Evolutionary conservation across 1,140 invertebrate genomes (phyloP).

Genomic region (Elysia chlorotica): DNA sequence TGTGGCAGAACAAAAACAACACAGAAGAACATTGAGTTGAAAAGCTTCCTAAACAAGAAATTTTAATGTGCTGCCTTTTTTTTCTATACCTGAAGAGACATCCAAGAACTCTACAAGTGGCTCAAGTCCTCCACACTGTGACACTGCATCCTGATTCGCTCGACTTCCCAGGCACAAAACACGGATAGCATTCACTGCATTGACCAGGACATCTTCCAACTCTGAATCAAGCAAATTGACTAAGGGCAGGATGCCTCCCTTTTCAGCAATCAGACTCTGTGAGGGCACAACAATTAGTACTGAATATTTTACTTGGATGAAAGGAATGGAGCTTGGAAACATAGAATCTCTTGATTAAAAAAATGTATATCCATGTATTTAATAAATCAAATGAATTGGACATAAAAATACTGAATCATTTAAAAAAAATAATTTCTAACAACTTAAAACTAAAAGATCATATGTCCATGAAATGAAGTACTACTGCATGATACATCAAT

Average conservation of each 20-base stretch:
- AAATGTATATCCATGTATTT: too few relatives aligned
- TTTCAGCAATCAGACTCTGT: constrained; percentile 36
- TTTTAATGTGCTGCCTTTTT: too few relatives aligned
- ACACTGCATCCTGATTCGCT: constrained; percentile 53
- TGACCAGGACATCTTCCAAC: constrained; percentile 60
- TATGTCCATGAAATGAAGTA: too few relatives aligned
- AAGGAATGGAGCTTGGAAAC: too few relatives aligned
- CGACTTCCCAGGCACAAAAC: constrained; percentile 54
- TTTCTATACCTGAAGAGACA: constrained; percentile 53
- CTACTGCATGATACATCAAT: too few relatives aligned
- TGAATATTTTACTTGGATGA: background rate
- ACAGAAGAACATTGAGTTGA: too few relatives aligned
- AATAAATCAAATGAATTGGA: too few relatives aligned
- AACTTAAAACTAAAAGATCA: too few relatives aligned
- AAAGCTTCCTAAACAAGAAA: too few relatives aligned
- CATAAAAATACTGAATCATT: too few relatives aligned
- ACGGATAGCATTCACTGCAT: constrained; percentile 59
- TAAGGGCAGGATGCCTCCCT: constrained; percentile 52
- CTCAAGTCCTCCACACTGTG: constrained; percentile 47
- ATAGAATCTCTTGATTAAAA: too few relatives aligned
- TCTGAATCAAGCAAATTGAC: constrained; percentile 56
- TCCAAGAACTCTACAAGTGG: constrained; percentile 59
- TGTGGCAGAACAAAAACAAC: too few relatives aligned
- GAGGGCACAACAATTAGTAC: background rate
- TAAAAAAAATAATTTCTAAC: background rate